A percentile compares a stretch with the other conserved stretches of the same genome.
phyloP scores from a whole-genome alignment of 2,113 vertebrate species.

The Mesocricetus auratus region DNA sequence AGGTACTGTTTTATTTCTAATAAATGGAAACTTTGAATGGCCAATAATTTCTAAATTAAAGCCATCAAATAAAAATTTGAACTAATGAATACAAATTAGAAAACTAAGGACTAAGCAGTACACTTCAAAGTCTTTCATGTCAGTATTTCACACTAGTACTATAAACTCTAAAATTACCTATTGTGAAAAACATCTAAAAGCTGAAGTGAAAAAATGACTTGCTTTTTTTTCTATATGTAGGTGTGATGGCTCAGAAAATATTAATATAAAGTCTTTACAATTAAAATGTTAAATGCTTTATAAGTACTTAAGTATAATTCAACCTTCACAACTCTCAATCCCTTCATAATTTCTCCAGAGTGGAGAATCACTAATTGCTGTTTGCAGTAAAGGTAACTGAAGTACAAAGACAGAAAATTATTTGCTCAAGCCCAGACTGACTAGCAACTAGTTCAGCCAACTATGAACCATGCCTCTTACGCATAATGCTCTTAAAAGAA shows the following conservation, averaged over 20 bases:
- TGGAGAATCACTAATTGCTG: neutral
- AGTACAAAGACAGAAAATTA: neutral
- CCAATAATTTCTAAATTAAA: slow-evolving; percentile 43
- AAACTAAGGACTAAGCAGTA: slow-evolving; percentile 7
- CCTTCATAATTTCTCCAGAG: neutral
- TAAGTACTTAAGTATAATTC: neutral
- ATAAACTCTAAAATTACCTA: neutral
- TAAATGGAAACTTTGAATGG: slow-evolving; percentile 45
- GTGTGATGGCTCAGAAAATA: neutral
- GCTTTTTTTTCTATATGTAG: neutral
- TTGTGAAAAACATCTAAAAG: slow-evolving; percentile 15
- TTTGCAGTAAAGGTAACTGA: neutral
- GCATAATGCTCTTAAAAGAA: neutral
- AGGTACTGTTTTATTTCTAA: slow-evolving; percentile 11
- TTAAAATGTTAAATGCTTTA: neutral
- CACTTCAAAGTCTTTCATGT: neutral
- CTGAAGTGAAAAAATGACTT: neutral
- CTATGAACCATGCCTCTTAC: neutral
- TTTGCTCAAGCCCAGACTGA: neutral
- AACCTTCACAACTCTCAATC: neutral
- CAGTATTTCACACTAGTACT: slow-evolving; percentile 53
- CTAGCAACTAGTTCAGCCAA: neutral
- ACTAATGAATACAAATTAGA: slow-evolving; percentile 18
- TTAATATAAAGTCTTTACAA: slow-evolving; percentile 17
- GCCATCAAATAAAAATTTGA: neutral